Evolutionary conservation across 2,888 invertebrate species (phyloP).

Genomic region (Alloscopus bannaensis): DNA sequence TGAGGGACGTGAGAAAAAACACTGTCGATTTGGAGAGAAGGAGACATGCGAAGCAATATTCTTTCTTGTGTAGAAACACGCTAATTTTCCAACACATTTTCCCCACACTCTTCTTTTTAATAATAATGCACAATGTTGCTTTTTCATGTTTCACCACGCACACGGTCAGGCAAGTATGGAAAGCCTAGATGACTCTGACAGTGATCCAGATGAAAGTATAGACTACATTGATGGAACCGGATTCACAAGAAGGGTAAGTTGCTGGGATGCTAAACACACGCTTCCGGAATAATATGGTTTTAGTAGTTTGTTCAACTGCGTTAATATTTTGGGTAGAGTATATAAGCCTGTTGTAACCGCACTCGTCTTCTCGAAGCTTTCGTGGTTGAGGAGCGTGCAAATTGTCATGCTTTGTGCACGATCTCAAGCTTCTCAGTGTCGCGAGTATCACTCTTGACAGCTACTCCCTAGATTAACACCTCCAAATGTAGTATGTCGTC

Average conservation of each 20-base stretch:
- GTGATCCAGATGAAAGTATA: constrained; percentile 72
- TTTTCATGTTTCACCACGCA: constrained; percentile 13
- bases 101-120: background rate
- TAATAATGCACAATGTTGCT: constrained; percentile 29
- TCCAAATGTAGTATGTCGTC: background rate
- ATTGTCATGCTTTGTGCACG: background rate
- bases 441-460: constrained; percentile 11
- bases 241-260: constrained; percentile 66
- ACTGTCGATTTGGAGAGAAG: background rate
- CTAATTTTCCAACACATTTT: constrained; percentile 35
- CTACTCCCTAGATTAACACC: background rate
- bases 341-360: background rate
- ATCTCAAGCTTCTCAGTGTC: background rate
- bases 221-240: constrained; percentile 74
- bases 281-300: constrained; percentile 5
- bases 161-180: constrained; percentile 68
- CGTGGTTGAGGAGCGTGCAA: constrained; percentile 12
- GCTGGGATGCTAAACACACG: background rate
- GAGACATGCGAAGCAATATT: background rate
- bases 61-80: constrained; percentile 8
- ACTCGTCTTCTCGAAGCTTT: background rate
- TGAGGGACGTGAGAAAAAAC: too few species aligned
- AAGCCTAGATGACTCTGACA: constrained; percentile 72
- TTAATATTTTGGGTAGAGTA: background rate
- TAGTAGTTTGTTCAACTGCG: too few species aligned